These are phyloP conservation scores for Ciona savignyi DNA, from an alignment of 23 tunicate genomes.

Conservation along the genomic window DNA sequence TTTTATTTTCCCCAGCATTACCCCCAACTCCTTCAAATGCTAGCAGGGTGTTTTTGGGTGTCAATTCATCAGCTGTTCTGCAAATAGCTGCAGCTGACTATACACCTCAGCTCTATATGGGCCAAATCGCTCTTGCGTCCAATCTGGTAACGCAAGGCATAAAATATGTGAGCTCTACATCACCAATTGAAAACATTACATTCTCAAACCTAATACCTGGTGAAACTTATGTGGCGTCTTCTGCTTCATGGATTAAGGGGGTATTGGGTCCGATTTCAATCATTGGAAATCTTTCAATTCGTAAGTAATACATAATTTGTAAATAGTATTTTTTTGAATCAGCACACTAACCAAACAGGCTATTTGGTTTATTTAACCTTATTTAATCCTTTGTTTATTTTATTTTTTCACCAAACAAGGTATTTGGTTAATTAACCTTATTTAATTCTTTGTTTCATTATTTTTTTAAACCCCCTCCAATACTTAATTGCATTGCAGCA, in stretches of 20 bases:
- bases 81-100: neutral
- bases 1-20: neutral
- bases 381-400: no score
- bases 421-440: no score
- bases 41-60: neutral
- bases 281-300: neutral
- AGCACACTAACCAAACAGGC: neutral
- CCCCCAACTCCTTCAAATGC: neutral
- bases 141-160: neutral
- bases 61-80: neutral
- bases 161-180: neutral
- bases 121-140: neutral
- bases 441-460: no score
- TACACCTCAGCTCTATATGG: neutral
- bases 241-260: neutral
- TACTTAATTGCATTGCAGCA: no score
- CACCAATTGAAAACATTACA: neutral
- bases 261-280: neutral
- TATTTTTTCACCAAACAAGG: no score
- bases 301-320: neutral
- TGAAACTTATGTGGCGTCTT: neutral
- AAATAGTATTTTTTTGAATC: neutral
- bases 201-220: neutral
- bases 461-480: no score
- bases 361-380: neutral